Percentiles rank a stretch among this genome's conserved stretches.
Evolutionary conservation across 2,888 invertebrate species (phyloP).

Genomic region (Cantharis flavilabris): DNA sequence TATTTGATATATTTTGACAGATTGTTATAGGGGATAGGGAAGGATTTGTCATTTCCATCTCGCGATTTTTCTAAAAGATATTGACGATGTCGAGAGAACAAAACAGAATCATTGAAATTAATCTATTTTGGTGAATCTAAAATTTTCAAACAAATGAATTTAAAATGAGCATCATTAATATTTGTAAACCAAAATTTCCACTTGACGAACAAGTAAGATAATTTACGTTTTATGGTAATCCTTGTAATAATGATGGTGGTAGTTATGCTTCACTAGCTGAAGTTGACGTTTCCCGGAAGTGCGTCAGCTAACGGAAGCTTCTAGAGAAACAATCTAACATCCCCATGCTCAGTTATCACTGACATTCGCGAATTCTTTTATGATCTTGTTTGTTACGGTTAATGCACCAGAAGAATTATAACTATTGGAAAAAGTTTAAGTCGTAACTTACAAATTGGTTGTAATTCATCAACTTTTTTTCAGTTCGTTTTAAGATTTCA

Average conservation of each 20-base stretch:
- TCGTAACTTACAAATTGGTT: neutral
- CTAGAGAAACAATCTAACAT: slow-evolving; percentile 29
- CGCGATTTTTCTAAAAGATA: slow-evolving; percentile 2
- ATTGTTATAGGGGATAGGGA: slow-evolving; percentile 16
- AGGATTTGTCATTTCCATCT: slow-evolving; percentile 16
- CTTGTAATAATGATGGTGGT: slow-evolving; percentile 11
- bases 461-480: neutral
- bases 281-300: slow-evolving; percentile 33
- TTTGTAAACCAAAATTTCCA: neutral
- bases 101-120: neutral
- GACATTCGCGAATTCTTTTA: slow-evolving; percentile 30
- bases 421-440: slow-evolving; percentile 17
- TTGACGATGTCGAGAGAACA: neutral
- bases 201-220: neutral
- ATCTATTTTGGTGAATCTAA: neutral
- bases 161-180: neutral
- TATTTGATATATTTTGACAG: slow-evolving; percentile 34
- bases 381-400: slow-evolving; percentile 37
- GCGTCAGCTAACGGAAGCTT: slow-evolving; percentile 38
- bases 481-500: neutral
- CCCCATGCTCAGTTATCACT: slow-evolving; percentile 20
- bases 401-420: slow-evolving; percentile 35
- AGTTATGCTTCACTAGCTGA: slow-evolving; percentile 24
- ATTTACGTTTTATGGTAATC: slow-evolving; percentile 10
- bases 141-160: neutral